These are phyloP conservation scores for Apostichopus japonicus DNA, from an alignment of 35 echinoderm and acorn worm genomes.

Conservation along the genomic window DNA sequence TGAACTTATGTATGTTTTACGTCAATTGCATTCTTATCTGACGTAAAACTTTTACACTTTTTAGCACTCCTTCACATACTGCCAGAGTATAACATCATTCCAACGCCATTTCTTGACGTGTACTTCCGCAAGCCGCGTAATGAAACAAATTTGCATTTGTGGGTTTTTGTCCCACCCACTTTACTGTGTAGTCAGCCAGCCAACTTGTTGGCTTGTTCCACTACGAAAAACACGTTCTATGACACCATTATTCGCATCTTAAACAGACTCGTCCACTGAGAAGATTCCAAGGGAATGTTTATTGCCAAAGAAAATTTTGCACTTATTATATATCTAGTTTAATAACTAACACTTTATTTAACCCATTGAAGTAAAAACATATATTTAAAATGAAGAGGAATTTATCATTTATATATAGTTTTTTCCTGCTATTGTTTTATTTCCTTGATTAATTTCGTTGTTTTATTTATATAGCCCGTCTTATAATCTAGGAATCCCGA, in stretches of 20 bases:
- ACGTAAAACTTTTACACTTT: too few species aligned
- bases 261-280: slow-evolving; percentile 42
- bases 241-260: slow-evolving; percentile 58
- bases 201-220: slow-evolving; percentile 55
- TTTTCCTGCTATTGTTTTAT: neutral
- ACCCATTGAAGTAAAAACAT: neutral
- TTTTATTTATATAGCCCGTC: neutral
- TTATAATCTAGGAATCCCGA: slow-evolving; percentile 38
- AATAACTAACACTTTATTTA: neutral
- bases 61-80: neutral
- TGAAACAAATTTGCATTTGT: slow-evolving; percentile 23
- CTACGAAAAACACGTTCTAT: slow-evolving; percentile 31
- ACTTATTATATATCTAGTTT: neutral
- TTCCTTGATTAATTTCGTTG: too few species aligned
- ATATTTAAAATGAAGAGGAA: too few species aligned
- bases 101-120: neutral
- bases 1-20: too few species aligned
- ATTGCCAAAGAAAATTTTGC: neutral
- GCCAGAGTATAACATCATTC: neutral
- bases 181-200: neutral
- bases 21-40: too few species aligned
- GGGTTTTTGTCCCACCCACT: slow-evolving; percentile 26
- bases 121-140: slow-evolving; percentile 21
- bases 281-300: neutral
- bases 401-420: too few species aligned